phyloP scores from a whole-genome alignment of 2,113 vertebrate genomes.

The Muntiacus muntjak region DNA sequence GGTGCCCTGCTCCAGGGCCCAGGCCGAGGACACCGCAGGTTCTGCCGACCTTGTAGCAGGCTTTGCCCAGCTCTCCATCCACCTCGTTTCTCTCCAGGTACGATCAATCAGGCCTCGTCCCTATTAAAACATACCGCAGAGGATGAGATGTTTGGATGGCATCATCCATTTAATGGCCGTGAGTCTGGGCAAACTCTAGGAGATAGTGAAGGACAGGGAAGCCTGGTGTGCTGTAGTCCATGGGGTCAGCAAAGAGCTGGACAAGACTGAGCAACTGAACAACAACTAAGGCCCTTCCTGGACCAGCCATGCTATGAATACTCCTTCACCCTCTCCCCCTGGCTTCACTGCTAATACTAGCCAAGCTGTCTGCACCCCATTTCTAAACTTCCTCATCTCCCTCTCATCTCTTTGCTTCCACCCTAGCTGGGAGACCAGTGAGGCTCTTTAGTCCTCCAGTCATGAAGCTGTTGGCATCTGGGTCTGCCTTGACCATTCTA shows the following conservation, averaged over 20 bases:
- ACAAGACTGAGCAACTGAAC: background rate
- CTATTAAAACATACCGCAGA: background rate
- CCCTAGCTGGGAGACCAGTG: background rate
- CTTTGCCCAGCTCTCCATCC: background rate
- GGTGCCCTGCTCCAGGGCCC: too few relatives aligned
- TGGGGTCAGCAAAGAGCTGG: background rate
- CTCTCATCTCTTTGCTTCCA: background rate
- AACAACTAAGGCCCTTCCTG: background rate
- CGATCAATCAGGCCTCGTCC: background rate
- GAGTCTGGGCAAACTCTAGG: background rate
- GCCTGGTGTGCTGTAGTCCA: background rate
- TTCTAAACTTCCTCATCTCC: background rate
- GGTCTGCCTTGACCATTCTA: background rate
- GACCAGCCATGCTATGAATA: too few relatives aligned
- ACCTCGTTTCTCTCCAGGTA: background rate
- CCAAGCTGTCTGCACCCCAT: background rate
- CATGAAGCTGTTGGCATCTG: background rate
- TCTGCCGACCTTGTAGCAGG: background rate
- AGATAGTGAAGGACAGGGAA: background rate
- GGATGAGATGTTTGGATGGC: background rate
- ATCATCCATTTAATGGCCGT: background rate
- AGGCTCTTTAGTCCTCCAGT: background rate
- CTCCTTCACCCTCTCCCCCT: background rate
- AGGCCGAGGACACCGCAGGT: fast-evolving
- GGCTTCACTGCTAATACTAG: background rate